Evolutionary conservation across 2,113 vertebrate genomes (phyloP).

Genomic region (Lethenteron reissneri): DNA sequence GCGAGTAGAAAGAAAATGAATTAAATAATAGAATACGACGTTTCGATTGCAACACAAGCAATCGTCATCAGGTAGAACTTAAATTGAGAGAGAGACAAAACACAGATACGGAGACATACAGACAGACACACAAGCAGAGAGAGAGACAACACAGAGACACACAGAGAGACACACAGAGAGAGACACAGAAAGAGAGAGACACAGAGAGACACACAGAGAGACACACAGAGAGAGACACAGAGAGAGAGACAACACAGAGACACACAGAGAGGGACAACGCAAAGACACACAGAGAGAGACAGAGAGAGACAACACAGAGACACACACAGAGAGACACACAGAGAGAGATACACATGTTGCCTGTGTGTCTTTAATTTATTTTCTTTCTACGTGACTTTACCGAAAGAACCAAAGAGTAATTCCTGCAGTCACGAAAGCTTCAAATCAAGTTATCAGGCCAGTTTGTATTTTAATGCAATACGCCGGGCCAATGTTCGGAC

Average conservation of each 20-base stretch:
- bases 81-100: not conserved
- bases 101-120: not conserved
- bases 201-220: not conserved
- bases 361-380: too few relatives aligned
- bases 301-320: not conserved
- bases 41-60: too few relatives aligned
- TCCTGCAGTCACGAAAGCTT: too few relatives aligned
- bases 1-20: too few relatives aligned
- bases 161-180: not conserved
- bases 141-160: not conserved
- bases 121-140: not conserved
- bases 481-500: too few relatives aligned
- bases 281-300: not conserved
- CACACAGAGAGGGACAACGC: not conserved
- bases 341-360: not conserved
- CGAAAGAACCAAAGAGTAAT: too few relatives aligned
- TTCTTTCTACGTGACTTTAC: too few relatives aligned
- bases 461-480: too few relatives aligned
- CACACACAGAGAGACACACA: not conserved
- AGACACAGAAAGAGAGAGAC: not conserved
- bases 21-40: too few relatives aligned
- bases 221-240: not conserved
- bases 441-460: too few relatives aligned
- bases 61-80: too few relatives aligned
- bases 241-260: not conserved